These are phyloP conservation scores for Scolanthus callimorphus DNA, from an alignment of 92 coral and sea anemone species.

Conservation along the genomic window DNA sequence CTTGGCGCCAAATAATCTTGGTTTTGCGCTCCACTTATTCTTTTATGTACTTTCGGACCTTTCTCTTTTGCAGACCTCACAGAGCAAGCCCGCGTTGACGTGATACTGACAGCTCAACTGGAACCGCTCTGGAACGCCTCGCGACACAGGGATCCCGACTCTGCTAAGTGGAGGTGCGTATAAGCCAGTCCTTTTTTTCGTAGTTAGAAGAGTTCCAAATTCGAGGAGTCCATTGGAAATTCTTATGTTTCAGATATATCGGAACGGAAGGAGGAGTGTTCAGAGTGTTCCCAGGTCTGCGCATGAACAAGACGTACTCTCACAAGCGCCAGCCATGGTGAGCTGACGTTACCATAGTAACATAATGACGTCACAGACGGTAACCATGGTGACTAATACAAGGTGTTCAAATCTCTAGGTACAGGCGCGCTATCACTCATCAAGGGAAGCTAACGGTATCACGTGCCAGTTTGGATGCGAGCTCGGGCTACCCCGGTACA, in stretches of 20 bases:
- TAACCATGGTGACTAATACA: no score
- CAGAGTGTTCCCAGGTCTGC: constrained; percentile 46
- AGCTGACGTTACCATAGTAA: no score
- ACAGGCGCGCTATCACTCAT: constrained; percentile 16
- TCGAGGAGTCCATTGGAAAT: no score
- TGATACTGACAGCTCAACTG: constrained; percentile 31
- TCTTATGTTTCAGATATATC: constrained; percentile 45
- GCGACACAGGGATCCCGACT: constrained; percentile 12
- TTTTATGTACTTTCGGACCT: no score
- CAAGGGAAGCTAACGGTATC: constrained; percentile 26
- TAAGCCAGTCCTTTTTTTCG: no score
- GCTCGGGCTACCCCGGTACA: constrained; percentile 7
- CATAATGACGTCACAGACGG: no score
- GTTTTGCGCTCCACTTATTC: no score
- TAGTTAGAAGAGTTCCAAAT: no score
- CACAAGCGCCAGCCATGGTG: constrained; percentile 63
- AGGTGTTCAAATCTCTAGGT: no score
- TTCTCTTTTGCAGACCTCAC: constrained; percentile 20
- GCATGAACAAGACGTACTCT: constrained; percentile 45
- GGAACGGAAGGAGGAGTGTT: constrained; percentile 66
- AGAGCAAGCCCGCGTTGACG: constrained; percentile 37
- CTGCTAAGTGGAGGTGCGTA: constrained; percentile 48
- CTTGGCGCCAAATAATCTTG: no score
- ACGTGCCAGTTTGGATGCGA: constrained; percentile 7
- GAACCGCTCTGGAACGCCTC: constrained; percentile 39